Evolutionary conservation across 2,888 invertebrate species (phyloP).

Genomic region (Andrena dorsata): DNA sequence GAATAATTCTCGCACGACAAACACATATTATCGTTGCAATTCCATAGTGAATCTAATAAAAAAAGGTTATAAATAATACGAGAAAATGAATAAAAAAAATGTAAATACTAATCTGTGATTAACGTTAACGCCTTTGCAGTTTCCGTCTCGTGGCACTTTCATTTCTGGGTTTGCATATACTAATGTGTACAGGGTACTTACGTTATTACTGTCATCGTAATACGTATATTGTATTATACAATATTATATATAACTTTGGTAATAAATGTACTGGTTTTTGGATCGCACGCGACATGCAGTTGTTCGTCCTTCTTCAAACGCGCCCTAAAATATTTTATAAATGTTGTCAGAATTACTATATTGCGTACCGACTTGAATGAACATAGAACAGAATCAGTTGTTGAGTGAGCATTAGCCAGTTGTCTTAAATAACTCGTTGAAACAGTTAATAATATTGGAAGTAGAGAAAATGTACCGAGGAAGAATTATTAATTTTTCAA

Average conservation of each 20-base stretch:
- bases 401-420: conserved; percentile 18
- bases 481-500: too few species aligned
- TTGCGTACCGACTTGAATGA: not conserved
- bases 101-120: conserved; percentile 45
- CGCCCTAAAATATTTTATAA: conserved; percentile 24
- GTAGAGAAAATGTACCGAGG: too few species aligned
- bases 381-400: not conserved
- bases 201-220: conserved; percentile 40
- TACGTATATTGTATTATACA: conserved; percentile 60
- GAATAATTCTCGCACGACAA: conserved; percentile 3
- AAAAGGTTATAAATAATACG: conserved; percentile 20
- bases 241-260: conserved; percentile 56
- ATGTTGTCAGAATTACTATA: not conserved
- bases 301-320: conserved; percentile 64
- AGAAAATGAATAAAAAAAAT: conserved; percentile 36
- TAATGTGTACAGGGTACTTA: conserved; percentile 54
- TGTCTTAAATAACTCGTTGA: not conserved
- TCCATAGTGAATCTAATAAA: not conserved
- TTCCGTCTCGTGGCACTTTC: conserved; percentile 34
- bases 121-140: conserved; percentile 34
- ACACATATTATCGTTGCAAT: not conserved
- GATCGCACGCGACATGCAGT: conserved; percentile 65
- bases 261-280: conserved; percentile 71
- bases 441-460: too few species aligned
- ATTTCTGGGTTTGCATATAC: conserved; percentile 38